Conservation (phyloP, 2,797 vertebrate genomes). For the Potorous gilbertii region DNA sequence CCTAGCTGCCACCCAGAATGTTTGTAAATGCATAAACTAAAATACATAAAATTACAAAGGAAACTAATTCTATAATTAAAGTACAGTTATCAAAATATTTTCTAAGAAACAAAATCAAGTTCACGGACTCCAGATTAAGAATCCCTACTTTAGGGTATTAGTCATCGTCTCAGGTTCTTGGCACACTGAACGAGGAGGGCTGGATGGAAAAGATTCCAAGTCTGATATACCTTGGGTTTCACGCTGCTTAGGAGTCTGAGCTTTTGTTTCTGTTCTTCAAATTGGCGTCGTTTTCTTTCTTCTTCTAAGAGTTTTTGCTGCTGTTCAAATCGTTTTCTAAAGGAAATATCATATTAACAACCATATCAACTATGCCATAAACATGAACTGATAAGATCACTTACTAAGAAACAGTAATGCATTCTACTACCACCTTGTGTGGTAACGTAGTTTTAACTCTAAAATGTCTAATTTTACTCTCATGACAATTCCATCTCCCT, state of each 20-base stretch:
- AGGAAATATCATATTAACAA: slow-evolving; percentile 64
- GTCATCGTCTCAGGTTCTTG: not conserved
- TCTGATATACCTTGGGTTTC: slow-evolving; percentile 92
- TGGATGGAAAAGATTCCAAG: not conserved
- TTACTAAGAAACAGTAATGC: slow-evolving; percentile 30
- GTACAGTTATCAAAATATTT: not conserved
- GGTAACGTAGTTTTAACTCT: slow-evolving; percentile 36
- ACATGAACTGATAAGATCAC: not conserved
- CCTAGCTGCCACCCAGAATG: not conserved
- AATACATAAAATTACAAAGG: not conserved
- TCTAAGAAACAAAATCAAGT: not conserved
- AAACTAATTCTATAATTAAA: not conserved
- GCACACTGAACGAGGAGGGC: not conserved
- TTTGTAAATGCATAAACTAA: not conserved
- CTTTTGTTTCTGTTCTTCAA: slow-evolving; percentile 99
- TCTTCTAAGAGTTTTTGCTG: slow-evolving; percentile 98
- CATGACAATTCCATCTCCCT: slow-evolving; percentile 25
- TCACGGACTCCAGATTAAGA: not conserved
- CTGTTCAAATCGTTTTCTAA: slow-evolving; percentile 96
- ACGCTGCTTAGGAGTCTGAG: slow-evolving; percentile 96
- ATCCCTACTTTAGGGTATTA: not conserved
- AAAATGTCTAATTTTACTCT: slow-evolving; percentile 46
- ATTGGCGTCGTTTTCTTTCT: slow-evolving; percentile 96
- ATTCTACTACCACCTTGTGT: not conserved
- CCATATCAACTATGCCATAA: slow-evolving; percentile 13